A percentile compares a stretch with the other conserved stretches of the same genome.
Conservation (phyloP, 1,140 invertebrate species). For the Whitmania pigra region DNA sequence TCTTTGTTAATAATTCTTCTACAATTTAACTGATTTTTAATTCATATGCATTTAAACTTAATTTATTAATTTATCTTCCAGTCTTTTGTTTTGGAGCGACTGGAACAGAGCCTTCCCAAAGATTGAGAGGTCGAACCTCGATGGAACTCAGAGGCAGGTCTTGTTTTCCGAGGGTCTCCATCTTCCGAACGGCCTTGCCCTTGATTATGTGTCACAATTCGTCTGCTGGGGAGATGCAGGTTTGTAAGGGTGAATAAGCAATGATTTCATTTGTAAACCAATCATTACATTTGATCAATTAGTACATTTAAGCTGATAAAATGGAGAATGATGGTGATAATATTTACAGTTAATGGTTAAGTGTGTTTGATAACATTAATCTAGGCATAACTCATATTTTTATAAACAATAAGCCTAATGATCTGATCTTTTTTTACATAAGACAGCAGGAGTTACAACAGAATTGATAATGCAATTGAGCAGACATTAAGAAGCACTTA, state of each 20-base stretch:
- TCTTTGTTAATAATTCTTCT: too few relatives aligned
- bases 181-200: constrained; percentile 53
- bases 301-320: not conserved
- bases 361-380: too few relatives aligned
- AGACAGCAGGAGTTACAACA: too few relatives aligned
- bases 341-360: too few relatives aligned
- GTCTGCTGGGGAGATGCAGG: constrained; percentile 94
- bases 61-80: constrained; percentile 12
- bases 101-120: constrained; percentile 83
- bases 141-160: constrained; percentile 61
- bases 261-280: not conserved
- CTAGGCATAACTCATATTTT: too few relatives aligned
- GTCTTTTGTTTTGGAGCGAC: constrained; percentile 63
- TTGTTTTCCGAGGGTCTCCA: constrained; percentile 48
- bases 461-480: too few relatives aligned
- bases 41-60: not conserved
- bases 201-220: constrained; percentile 66
- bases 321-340: not conserved
- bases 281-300: too few relatives aligned
- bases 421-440: too few relatives aligned
- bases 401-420: too few relatives aligned
- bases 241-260: constrained; percentile 42
- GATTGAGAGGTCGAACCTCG: constrained; percentile 83
- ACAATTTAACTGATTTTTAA: not conserved
- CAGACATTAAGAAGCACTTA: too few relatives aligned